A percentile compares a stretch with the other conserved stretches of the same genome.
These are phyloP conservation scores for Tapirus terrestris DNA, from an alignment of 2,113 vertebrate genomes.

Conservation along the genomic window DNA sequence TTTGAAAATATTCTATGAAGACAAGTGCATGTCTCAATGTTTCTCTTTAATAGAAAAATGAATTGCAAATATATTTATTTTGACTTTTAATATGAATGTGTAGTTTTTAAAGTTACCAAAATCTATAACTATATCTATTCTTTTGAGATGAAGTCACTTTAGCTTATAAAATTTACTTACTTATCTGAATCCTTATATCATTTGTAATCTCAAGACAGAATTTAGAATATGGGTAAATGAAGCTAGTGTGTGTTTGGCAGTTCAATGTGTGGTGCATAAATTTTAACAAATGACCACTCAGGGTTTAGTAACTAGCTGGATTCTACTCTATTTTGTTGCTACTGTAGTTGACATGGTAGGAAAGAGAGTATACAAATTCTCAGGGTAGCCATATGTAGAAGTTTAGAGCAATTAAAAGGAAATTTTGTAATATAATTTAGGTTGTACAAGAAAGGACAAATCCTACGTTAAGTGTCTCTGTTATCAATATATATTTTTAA, in stretches of 20 bases:
- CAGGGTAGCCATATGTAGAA: background rate
- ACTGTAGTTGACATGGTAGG: background rate
- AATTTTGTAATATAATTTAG: background rate
- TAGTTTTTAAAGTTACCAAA: background rate
- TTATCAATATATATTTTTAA: background rate
- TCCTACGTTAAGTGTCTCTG: background rate
- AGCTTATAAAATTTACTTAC: background rate
- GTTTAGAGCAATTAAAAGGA: background rate
- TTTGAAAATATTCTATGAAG: background rate
- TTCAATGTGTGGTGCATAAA: background rate
- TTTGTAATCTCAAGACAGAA: background rate
- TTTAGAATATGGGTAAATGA: background rate
- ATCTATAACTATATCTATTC: background rate
- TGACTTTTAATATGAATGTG: background rate
- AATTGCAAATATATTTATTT: background rate
- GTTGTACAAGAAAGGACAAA: background rate
- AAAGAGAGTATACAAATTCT: background rate
- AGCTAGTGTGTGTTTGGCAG: background rate
- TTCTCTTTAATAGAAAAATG: background rate
- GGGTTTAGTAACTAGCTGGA: background rate
- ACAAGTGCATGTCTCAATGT: background rate
- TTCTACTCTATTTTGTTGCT: background rate
- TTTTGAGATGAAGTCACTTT: background rate
- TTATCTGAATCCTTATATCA: background rate
- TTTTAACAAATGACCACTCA: background rate